phyloP scores from a whole-genome alignment of 2,797 vertebrate genomes.

The Phoeniculus purpureus region DNA sequence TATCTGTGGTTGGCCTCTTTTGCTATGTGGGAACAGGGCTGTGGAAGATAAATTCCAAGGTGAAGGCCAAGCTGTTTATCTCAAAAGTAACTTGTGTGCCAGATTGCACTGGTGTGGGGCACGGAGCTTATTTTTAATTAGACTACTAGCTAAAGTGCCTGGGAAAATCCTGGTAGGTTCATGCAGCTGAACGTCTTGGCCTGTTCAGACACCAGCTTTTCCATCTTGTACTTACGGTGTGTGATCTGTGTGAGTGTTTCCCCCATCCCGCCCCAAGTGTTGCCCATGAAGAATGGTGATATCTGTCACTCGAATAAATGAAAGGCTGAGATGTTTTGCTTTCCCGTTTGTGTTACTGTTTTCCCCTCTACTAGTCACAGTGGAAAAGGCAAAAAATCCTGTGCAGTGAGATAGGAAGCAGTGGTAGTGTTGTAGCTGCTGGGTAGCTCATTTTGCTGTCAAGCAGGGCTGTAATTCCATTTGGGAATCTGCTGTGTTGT shows the following conservation, averaged over 20 bases:
- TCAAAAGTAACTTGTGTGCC: not conserved
- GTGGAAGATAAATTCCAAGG: slow-evolving; percentile 4
- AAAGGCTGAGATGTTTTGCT: not conserved
- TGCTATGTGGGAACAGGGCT: not conserved
- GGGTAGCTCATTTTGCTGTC: not conserved
- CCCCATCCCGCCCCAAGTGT: accelerated
- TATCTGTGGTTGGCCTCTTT: not conserved
- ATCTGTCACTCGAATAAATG: not conserved
- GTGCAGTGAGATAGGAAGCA: not conserved
- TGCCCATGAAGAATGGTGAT: not conserved
- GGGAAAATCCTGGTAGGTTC: not conserved
- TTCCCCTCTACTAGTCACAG: not conserved
- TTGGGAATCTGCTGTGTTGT: not conserved
- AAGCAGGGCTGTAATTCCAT: not conserved
- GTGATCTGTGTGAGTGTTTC: not conserved
- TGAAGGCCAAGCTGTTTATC: slow-evolving; percentile 42
- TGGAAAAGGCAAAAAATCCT: not conserved
- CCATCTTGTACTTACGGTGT: not conserved
- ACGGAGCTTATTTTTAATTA: not conserved
- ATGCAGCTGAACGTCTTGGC: not conserved
- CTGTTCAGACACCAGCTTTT: not conserved
- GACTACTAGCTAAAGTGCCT: not conserved
- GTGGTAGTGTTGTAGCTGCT: not conserved
- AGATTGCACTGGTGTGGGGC: not conserved
- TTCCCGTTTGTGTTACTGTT: not conserved